These are phyloP conservation scores for Syngnathoides biaculeatus DNA, from an alignment of 2,113 vertebrate genomes.

Conservation along the genomic window DNA sequence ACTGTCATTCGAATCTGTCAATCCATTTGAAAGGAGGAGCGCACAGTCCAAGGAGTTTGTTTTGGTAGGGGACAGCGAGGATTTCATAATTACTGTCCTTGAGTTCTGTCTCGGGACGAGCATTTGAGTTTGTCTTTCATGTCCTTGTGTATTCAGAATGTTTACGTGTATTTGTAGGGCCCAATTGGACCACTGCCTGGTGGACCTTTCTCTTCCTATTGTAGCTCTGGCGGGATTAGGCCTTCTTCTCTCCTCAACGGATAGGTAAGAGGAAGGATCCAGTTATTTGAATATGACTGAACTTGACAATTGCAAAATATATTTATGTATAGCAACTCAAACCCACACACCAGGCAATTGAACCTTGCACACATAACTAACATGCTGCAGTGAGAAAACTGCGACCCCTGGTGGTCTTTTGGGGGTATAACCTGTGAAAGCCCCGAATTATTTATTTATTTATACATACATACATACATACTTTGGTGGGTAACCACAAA, in stretches of 20 bases:
- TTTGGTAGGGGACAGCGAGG: constrained; percentile 56
- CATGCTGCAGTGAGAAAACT: no score
- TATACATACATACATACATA: no score
- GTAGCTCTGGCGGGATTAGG: constrained; percentile 60
- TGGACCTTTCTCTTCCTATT: constrained; percentile 66
- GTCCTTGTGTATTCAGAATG: constrained; percentile 20
- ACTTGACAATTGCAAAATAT: not conserved
- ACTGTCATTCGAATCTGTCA: constrained; percentile 69
- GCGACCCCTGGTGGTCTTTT: no score
- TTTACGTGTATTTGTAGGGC: constrained; percentile 57
- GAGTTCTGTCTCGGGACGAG: constrained; percentile 42
- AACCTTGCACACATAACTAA: no score
- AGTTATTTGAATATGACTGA: constrained; percentile 10
- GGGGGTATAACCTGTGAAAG: no score
- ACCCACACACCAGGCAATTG: no score
- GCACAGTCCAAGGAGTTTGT: constrained; percentile 62
- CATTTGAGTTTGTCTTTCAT: constrained; percentile 48
- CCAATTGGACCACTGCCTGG: constrained; percentile 71
- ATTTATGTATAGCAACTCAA: no score
- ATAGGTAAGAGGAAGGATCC: constrained; percentile 63
- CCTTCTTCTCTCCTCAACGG: constrained; percentile 51
- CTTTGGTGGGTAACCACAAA: not conserved
- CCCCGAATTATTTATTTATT: no score
- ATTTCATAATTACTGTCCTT: constrained; percentile 64
- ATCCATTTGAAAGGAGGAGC: constrained; percentile 61